A percentile compares a stretch with the other conserved stretches of the same genome.
These are phyloP conservation scores for Cyprinodon diabolis DNA, from an alignment of 2,797 vertebrate species.

Conservation along the genomic window DNA sequence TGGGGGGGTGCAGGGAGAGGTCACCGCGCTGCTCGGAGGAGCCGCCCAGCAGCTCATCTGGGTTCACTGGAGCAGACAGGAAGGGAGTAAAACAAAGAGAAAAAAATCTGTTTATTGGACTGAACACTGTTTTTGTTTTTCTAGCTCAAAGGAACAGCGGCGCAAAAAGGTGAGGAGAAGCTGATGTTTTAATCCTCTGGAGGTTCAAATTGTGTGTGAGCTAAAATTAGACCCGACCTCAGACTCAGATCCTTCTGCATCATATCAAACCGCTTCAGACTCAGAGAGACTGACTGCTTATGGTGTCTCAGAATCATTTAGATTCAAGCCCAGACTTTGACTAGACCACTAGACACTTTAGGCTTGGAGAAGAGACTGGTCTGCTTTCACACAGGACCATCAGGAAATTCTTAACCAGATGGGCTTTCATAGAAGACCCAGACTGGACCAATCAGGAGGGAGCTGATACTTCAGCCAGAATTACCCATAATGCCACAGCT, in stretches of 20 bases:
- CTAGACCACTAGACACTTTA: neutral
- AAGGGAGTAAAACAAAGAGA: slow-evolving; percentile 31
- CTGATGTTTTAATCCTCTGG: slow-evolving; percentile 53
- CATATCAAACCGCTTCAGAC: too few species aligned
- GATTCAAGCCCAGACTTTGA: neutral
- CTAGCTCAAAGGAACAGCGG: slow-evolving; percentile 23
- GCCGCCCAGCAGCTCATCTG: slow-evolving; percentile 34
- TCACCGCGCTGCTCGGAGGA: slow-evolving; percentile 44
- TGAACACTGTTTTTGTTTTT: slow-evolving; percentile 5
- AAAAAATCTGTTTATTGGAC: slow-evolving; percentile 29
- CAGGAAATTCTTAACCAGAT: too few species aligned
- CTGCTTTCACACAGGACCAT: too few species aligned
- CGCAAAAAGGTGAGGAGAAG: slow-evolving; percentile 45
- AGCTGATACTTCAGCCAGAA: too few species aligned
- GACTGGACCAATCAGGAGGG: too few species aligned
- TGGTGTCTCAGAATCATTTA: neutral
- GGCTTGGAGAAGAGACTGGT: too few species aligned
- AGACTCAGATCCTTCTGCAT: neutral
- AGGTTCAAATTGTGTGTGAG: slow-evolving; percentile 55
- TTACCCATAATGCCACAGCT: too few species aligned
- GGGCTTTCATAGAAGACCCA: too few species aligned
- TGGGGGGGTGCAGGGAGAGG: slow-evolving; percentile 59
- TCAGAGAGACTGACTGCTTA: neutral
- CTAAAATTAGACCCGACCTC: slow-evolving; percentile 68
- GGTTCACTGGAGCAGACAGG: slow-evolving; percentile 45